Percentiles rank a stretch among this genome's conserved stretches.
phyloP scores from a whole-genome alignment of 1,140 invertebrate genomes.

The Lucilia cuprina region DNA sequence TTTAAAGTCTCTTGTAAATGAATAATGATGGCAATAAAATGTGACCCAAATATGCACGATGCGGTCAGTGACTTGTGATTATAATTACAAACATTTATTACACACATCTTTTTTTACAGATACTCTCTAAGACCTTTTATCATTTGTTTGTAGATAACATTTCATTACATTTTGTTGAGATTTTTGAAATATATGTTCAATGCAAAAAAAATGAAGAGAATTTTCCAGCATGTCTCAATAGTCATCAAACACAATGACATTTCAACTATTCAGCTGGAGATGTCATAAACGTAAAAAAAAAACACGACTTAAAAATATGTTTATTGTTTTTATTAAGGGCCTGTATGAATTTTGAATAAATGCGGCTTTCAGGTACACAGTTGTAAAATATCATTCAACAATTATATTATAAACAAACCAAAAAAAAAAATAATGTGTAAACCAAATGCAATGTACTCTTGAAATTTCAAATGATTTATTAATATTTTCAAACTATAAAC shows the following conservation, averaged over 20 bases:
- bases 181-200: not conserved
- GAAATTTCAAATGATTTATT: conserved; percentile 5
- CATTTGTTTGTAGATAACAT: not conserved
- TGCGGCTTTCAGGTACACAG: not conserved
- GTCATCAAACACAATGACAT: not conserved
- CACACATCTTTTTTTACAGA: not conserved
- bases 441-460: too few species aligned
- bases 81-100: not conserved
- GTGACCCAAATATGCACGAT: not conserved
- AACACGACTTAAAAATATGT: not conserved
- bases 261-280: not conserved
- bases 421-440: too few species aligned
- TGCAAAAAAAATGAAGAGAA: not conserved
- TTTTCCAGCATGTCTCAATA: too few species aligned
- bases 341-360: not conserved
- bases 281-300: not conserved
- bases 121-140: not conserved
- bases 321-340: not conserved
- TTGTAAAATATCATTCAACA: not conserved
- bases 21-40: conserved; percentile 19
- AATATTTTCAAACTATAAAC: not conserved
- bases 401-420: too few species aligned
- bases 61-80: not conserved
- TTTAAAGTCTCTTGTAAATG: not conserved
- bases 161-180: too few species aligned